Conservation (phyloP, 2,113 vertebrate genomes). For the Emydocephalus ijimae region DNA sequence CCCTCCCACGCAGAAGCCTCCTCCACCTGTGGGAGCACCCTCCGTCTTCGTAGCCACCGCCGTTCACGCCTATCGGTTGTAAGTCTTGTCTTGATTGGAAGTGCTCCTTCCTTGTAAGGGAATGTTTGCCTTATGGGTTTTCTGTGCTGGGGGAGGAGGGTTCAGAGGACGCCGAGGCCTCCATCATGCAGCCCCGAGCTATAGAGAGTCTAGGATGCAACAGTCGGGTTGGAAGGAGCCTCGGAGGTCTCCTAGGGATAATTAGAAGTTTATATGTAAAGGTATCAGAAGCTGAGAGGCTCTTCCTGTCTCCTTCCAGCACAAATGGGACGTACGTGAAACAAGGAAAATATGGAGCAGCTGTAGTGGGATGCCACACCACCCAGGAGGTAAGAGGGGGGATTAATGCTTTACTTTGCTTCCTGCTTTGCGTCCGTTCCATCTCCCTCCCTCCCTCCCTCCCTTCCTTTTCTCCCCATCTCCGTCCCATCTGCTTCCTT, state of each 20-base stretch:
- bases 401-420: background rate
- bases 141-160: background rate
- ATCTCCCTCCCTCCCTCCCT: too few relatives aligned
- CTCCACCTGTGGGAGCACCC: constrained; percentile 57
- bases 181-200: background rate
- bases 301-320: constrained; percentile 63
- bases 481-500: too few relatives aligned
- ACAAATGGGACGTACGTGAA: constrained; percentile 89
- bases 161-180: background rate
- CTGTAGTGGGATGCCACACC: constrained; percentile 84
- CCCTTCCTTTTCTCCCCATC: too few relatives aligned
- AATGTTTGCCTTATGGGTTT: background rate
- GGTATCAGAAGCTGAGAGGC: background rate
- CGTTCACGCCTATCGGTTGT: constrained; percentile 88
- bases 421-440: too few relatives aligned
- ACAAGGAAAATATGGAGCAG: constrained; percentile 94
- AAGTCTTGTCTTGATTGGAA: constrained; percentile 57
- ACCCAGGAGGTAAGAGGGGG: constrained; percentile 82
- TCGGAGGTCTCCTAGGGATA: background rate
- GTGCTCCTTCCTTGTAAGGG: background rate
- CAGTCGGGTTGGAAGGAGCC: background rate
- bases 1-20: constrained; percentile 64
- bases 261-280: too few relatives aligned
- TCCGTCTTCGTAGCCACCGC: constrained; percentile 80
- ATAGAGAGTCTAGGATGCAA: background rate